These are phyloP conservation scores for Drosophila ohnishii DNA, from an alignment of 1,140 invertebrate genomes.

Conservation along the genomic window DNA sequence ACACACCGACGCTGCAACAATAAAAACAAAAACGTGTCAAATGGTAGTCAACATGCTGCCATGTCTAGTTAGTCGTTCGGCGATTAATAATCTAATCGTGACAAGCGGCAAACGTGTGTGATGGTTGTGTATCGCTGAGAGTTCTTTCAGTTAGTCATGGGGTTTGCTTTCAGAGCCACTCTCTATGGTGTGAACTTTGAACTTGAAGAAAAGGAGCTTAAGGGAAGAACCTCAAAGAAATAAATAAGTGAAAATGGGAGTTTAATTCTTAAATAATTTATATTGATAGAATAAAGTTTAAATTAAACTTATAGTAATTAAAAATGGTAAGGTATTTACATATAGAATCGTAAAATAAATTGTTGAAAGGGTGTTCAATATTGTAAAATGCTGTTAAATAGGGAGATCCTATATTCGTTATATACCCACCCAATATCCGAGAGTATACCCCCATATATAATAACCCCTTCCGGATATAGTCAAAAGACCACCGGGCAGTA, in stretches of 20 bases:
- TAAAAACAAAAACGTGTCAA: slow-evolving; percentile 27
- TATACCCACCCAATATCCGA: background rate
- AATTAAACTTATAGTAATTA: background rate
- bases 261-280: background rate
- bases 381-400: background rate
- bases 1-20: background rate
- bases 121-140: slow-evolving; percentile 15
- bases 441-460: background rate
- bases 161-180: background rate
- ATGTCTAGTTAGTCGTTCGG: slow-evolving; percentile 31
- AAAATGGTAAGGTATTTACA: background rate
- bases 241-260: background rate
- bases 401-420: too few species aligned
- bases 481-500: slow-evolving; percentile 19
- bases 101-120: slow-evolving; percentile 45
- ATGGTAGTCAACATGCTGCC: slow-evolving; percentile 29
- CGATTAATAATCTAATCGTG: slow-evolving; percentile 62
- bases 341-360: background rate
- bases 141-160: slow-evolving; percentile 35
- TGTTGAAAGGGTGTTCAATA: background rate
- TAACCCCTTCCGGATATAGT: background rate
- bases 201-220: background rate
- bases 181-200: slow-evolving; percentile 27
- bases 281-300: background rate
- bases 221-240: too few species aligned